Conservation (phyloP, 2,113 vertebrate species). For the Platysteira castanea region DNA sequence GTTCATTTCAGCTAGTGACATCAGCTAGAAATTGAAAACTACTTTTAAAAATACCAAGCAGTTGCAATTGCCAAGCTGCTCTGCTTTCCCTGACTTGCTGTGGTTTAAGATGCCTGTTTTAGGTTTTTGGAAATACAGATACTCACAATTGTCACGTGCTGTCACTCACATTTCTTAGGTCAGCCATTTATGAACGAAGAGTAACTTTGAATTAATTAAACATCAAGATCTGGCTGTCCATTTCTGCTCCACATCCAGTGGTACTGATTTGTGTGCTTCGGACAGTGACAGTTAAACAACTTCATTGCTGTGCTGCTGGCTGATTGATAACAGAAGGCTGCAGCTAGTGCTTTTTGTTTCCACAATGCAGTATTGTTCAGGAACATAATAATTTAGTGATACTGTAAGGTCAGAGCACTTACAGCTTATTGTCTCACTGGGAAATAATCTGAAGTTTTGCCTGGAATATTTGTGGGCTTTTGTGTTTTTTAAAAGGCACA, state of each 20-base stretch:
- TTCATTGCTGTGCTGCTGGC: neutral
- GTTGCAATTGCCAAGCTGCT: neutral
- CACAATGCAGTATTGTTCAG: conserved; percentile 57
- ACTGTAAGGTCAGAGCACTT: conserved; percentile 19
- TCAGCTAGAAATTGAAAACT: neutral
- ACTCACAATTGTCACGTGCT: neutral
- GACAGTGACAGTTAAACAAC: neutral
- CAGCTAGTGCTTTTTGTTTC: conserved; percentile 15
- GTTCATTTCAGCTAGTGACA: neutral
- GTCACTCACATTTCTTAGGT: neutral
- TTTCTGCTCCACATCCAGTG: neutral
- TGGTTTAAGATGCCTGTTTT: neutral
- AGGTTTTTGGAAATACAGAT: neutral
- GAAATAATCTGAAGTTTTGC: conserved; percentile 14
- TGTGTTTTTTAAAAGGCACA: neutral
- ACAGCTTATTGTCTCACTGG: conserved; percentile 50
- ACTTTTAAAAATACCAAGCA: neutral
- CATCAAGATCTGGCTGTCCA: neutral
- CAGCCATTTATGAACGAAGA: neutral
- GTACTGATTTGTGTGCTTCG: neutral
- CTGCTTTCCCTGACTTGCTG: neutral
- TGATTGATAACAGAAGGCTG: conserved; percentile 55
- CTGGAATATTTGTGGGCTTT: neutral
- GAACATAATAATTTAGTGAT: conserved; percentile 54
- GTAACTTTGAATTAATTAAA: conserved; percentile 1